phyloP scores from a whole-genome alignment of 2,888 invertebrate species.

The Cephus nigrinus region DNA sequence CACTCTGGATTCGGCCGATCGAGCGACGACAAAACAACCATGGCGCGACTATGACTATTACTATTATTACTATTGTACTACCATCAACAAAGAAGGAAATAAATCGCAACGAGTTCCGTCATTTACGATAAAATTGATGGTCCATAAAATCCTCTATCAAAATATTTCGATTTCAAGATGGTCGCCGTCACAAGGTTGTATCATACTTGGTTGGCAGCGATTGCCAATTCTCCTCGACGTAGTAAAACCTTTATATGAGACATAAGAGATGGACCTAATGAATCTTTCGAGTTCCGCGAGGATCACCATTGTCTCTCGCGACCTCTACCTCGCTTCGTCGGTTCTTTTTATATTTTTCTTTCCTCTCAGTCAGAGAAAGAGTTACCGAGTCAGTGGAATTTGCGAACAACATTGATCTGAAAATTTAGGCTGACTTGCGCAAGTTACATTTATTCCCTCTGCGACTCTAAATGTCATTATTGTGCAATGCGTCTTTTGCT shows the following conservation, averaged over 20 bases:
- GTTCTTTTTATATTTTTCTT: constrained; percentile 11
- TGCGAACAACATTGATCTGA: neutral
- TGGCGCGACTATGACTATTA: neutral
- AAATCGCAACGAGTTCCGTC: constrained; percentile 12
- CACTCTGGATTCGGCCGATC: too few relatives aligned
- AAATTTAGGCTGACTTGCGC: too few relatives aligned
- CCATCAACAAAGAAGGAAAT: neutral
- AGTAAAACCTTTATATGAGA: constrained; percentile 23
- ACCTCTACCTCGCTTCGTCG: neutral
- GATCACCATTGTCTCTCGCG: neutral
- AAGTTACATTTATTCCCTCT: too few relatives aligned
- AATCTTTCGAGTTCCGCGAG: neutral
- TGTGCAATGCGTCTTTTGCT: too few relatives aligned
- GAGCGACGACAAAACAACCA: neutral
- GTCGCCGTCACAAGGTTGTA: neutral
- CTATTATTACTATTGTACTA: too few relatives aligned
- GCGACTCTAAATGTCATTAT: too few relatives aligned
- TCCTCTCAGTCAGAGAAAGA: neutral
- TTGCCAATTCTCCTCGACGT: constrained; percentile 19
- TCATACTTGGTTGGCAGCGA: neutral
- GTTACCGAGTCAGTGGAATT: neutral
- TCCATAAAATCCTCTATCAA: constrained; percentile 15
- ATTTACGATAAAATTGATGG: constrained; percentile 27
- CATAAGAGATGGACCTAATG: constrained; percentile 4
- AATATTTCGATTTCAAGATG: neutral